These are phyloP conservation scores for Alviniconcha marisindica DNA, from an alignment of 1,140 invertebrate species.

Conservation along the genomic window DNA sequence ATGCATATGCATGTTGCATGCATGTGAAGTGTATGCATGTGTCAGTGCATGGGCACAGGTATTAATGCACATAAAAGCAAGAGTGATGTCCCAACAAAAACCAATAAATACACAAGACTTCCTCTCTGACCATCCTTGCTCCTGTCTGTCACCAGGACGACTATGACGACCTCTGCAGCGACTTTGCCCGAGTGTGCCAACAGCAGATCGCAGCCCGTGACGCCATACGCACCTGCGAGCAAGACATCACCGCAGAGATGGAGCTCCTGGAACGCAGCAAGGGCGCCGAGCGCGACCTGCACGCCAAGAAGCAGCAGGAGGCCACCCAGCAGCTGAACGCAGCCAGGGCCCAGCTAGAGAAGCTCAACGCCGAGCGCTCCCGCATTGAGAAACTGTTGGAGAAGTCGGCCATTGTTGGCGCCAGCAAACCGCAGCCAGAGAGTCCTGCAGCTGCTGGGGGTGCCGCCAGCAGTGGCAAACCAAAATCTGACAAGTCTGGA, in stretches of 20 bases:
- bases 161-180: slow-evolving; percentile 61
- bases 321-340: slow-evolving; percentile 15
- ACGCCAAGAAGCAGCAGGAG: slow-evolving; percentile 20
- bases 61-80: not conserved
- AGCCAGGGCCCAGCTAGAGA: slow-evolving; percentile 23
- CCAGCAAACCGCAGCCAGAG: not conserved
- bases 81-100: no score
- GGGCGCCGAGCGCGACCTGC: slow-evolving; percentile 17
- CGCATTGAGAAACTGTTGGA: slow-evolving; percentile 28
- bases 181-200: slow-evolving; percentile 59
- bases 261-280: slow-evolving; percentile 39
- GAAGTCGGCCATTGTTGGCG: not conserved
- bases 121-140: no score
- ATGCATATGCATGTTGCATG: no score
- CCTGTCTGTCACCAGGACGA: slow-evolving; percentile 51
- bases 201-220: slow-evolving; percentile 51
- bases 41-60: not conserved
- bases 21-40: no score
- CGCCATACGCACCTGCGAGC: slow-evolving; percentile 50
- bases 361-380: slow-evolving; percentile 22
- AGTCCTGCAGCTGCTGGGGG: not conserved
- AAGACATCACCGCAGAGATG: slow-evolving; percentile 54
- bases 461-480: not conserved
- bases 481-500: not conserved
- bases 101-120: no score